Conservation (phyloP, 2,113 vertebrate species). For the Mugil cephalus region DNA sequence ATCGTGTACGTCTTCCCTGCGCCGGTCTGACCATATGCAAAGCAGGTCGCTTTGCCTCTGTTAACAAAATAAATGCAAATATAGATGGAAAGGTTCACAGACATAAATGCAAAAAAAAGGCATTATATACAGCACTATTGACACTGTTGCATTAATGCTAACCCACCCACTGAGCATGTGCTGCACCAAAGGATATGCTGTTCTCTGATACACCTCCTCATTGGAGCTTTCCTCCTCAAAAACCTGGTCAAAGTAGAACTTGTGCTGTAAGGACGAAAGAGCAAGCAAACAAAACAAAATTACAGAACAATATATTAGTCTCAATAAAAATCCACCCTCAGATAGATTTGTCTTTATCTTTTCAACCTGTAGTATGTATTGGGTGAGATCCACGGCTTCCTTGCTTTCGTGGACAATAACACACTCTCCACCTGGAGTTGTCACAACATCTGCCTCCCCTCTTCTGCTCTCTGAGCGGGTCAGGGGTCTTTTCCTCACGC, state of each 20-base stretch:
- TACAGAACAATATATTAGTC: neutral
- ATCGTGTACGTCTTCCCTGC: conserved; percentile 96
- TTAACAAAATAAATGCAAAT: conserved; percentile 31
- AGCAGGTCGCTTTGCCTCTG: conserved; percentile 93
- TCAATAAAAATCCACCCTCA: neutral
- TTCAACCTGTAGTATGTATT: conserved; percentile 90
- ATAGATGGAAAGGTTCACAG: neutral
- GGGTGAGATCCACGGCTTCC: conserved; percentile 91
- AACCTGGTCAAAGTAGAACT: conserved; percentile 95
- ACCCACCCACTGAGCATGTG: conserved; percentile 92
- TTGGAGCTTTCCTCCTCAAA: conserved; percentile 91
- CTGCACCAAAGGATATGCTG: conserved; percentile 91
- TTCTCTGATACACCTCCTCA: conserved; percentile 91
- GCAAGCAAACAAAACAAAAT: neutral
- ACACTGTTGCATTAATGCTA: neutral
- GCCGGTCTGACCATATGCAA: conserved; percentile 94
- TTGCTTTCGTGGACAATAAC: conserved; percentile 90
- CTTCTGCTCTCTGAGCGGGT: conserved; percentile 82
- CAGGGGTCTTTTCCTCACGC: conserved; percentile 91
- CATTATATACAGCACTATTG: neutral
- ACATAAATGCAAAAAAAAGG: no score
- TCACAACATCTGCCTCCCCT: conserved; percentile 88
- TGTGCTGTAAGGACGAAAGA: conserved; percentile 87
- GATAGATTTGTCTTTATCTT: neutral
- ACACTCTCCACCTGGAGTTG: conserved; percentile 84